These are phyloP conservation scores for Sarcophilus harrisii DNA, from an alignment of 2,797 vertebrate genomes.

Conservation along the genomic window DNA sequence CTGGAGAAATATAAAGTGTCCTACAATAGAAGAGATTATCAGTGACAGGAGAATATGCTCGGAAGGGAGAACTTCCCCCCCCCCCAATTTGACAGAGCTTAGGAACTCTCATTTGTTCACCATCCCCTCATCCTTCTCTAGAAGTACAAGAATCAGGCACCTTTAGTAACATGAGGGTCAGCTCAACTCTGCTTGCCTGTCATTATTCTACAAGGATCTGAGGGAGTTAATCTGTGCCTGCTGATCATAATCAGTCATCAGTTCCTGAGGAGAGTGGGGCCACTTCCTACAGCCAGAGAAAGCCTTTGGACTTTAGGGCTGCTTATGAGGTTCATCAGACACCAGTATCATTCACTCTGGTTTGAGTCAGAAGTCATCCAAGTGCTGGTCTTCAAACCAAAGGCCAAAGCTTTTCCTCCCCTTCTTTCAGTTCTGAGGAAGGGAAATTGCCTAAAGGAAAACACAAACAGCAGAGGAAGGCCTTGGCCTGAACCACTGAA, in stretches of 20 bases:
- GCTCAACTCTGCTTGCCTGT: constrained; percentile 26
- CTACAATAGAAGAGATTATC: constrained; percentile 34
- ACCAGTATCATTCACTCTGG: constrained; percentile 67
- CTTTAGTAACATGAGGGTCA: neutral
- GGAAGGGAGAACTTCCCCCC: neutral
- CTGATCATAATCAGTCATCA: constrained; percentile 63
- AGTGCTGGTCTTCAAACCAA: constrained; percentile 70
- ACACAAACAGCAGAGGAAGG: constrained; percentile 74
- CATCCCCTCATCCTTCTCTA: neutral
- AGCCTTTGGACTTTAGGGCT: constrained; percentile 60
- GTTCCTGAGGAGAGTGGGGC: constrained; percentile 33
- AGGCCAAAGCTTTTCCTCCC: constrained; percentile 43
- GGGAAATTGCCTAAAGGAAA: constrained; percentile 50
- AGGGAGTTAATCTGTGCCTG: neutral
- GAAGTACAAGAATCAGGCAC: neutral
- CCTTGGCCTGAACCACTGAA: constrained; percentile 67
- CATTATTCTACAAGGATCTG: neutral
- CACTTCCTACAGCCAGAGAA: constrained; percentile 62
- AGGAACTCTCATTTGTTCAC: constrained; percentile 4
- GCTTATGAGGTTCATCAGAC: constrained; percentile 69
- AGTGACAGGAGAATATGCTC: constrained; percentile 35
- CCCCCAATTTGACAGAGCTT: constrained; percentile 9
- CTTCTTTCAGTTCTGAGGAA: constrained; percentile 69
- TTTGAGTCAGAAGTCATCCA: constrained; percentile 75
- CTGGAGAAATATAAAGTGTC: constrained; percentile 40